Evolutionary conservation across 2,797 vertebrate genomes (phyloP), one percentile per base, ranked within the genome.

Genomic region (Chromis chromis): DNA sequence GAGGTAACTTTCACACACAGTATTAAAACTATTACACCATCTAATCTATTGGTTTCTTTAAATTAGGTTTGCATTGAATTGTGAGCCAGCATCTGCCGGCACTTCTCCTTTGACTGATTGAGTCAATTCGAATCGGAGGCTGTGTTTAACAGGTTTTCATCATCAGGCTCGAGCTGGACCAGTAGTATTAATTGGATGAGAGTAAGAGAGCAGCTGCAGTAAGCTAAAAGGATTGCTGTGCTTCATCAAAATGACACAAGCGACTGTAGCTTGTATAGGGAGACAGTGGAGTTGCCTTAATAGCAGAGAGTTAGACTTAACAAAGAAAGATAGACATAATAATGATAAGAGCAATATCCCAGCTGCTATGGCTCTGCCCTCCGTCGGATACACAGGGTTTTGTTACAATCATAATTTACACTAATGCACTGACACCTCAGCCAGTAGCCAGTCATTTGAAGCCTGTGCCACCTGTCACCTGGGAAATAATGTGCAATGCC

Each of bases 401-500:
- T 77, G 84, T 85, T 75, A 44, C 64, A 65, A 82, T 78, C 85
- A 83, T 88, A 75, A 88, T 87, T 92, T 87, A 88, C 76, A 88
- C 79, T 79, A 83, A 86, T 85, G 79, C 82, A 61, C 82, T 73
- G 81, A 86, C 88, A 80, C 63, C 59, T 76, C 75, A 67, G 67
- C 65, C 82, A 58, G 78, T 46, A 74, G 78, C 70, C 58, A 14
- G 49, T 81, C 82, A 84, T 79, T 69, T 62, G 19, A 53, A 81
- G 74, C 73, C 59, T 71, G 73, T 61, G 50, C 69, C 70, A 69
- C 62, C 53, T 48, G 66, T 84, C 89, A 87, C 89, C 71, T 85
- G 89, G 85, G 84, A 90, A 92, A 90, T 85, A 85, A 85, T 39
- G 58, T 76, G 44, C 27, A 42, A 44, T 28, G 58, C 36, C 63